phyloP scores from a whole-genome alignment of 1,140 invertebrate species.

The Procambarus virginalis region DNA sequence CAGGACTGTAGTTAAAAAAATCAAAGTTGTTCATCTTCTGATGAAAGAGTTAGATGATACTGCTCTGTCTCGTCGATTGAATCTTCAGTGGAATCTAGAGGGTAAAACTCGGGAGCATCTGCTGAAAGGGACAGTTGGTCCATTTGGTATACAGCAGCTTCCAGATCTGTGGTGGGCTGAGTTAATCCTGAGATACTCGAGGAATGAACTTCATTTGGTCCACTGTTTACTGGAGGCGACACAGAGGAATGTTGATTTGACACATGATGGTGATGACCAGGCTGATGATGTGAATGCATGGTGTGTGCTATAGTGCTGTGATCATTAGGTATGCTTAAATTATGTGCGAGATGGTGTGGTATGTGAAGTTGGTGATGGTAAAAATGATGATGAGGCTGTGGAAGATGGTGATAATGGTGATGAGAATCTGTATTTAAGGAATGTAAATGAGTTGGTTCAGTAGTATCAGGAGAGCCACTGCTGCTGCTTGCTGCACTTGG shows the following conservation, averaged over 20 bases:
- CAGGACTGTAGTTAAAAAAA: neutral
- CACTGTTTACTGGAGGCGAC: neutral
- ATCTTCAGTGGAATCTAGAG: slow-evolving; percentile 38
- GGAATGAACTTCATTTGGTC: slow-evolving; percentile 2
- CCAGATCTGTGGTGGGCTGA: slow-evolving; percentile 18
- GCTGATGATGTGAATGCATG: neutral
- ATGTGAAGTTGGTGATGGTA: slow-evolving; percentile 47
- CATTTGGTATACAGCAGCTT: slow-evolving; percentile 46
- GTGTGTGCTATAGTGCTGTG: neutral
- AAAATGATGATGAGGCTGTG: slow-evolving; percentile 18
- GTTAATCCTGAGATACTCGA: neutral
- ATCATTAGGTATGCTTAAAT: slow-evolving; percentile 24
- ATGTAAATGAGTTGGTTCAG: slow-evolving; percentile 42
- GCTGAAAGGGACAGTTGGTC: slow-evolving; percentile 45
- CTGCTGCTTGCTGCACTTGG: slow-evolving; percentile 74
- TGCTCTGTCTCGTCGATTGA: slow-evolving; percentile 58
- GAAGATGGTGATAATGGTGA: slow-evolving; percentile 53
- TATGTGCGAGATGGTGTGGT: slow-evolving; percentile 39
- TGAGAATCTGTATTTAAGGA: slow-evolving; percentile 41
- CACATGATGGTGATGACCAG: slow-evolving; percentile 6
- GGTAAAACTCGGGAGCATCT: slow-evolving; percentile 57
- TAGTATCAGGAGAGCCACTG: slow-evolving; percentile 72
- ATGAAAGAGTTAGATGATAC: slow-evolving; percentile 61
- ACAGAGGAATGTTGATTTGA: neutral
- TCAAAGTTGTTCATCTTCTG: slow-evolving; percentile 52